Conservation (phyloP, 2,888 invertebrate species). For the Encarsia formosa region DNA sequence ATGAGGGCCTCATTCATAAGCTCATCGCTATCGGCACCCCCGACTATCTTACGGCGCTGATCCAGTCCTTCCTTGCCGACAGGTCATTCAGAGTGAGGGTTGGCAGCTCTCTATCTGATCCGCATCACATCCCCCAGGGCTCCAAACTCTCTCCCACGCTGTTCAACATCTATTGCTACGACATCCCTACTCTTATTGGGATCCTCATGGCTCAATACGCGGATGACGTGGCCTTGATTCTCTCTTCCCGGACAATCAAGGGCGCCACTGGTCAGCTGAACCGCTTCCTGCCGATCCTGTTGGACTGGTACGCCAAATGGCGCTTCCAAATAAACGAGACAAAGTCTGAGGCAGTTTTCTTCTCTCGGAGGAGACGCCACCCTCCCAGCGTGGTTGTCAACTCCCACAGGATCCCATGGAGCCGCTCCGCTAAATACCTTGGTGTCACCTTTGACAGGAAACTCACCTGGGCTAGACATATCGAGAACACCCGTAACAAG, state of each 20-base stretch:
- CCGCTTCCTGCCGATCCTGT: neutral
- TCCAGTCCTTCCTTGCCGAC: neutral
- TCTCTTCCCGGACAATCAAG: neutral
- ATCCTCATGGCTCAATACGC: neutral
- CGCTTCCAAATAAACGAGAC: conserved; percentile 8
- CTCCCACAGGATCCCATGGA: conserved; percentile 5
- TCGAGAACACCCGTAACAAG: conserved; percentile 5
- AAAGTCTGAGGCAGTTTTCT: conserved; percentile 12
- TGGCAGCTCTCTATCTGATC: neutral
- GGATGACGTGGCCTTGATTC: neutral
- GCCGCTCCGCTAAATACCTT: conserved; percentile 16
- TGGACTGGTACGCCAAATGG: conserved; percentile 8
- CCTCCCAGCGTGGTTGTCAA: conserved; percentile 1
- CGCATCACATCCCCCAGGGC: conserved; percentile 11
- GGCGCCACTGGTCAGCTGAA: neutral
- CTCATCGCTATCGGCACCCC: neutral
- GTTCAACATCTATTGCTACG: neutral
- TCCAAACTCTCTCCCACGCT: conserved; percentile 3
- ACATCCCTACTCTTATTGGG: neutral
- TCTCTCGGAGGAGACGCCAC: neutral
- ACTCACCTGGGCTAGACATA: conserved; percentile 10
- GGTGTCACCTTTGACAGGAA: conserved; percentile 12
- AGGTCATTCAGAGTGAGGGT: neutral
- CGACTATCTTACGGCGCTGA: neutral
- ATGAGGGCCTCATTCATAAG: conserved; percentile 3